Evolutionary conservation across 2,888 invertebrate genomes (phyloP).

Genomic region (Lasioglossum marginatum): DNA sequence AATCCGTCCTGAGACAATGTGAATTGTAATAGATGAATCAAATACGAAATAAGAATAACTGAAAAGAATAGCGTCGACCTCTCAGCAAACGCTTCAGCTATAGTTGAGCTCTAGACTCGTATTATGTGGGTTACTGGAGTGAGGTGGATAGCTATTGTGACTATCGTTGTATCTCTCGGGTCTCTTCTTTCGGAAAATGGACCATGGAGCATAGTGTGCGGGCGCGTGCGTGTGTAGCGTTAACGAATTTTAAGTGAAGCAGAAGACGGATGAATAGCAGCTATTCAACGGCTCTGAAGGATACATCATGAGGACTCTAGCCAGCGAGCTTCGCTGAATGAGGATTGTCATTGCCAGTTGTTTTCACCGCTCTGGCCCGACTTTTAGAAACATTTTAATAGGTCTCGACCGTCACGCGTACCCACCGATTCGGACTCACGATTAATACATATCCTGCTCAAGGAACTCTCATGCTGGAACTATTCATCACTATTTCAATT

Average conservation of each 20-base stretch:
- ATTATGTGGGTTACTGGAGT: constrained; percentile 4
- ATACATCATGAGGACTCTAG: not conserved
- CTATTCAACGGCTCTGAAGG: constrained; percentile 6
- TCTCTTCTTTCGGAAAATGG: not conserved
- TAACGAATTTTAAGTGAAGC: constrained; percentile 12
- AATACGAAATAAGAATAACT: too few relatives aligned
- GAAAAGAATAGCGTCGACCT: not conserved
- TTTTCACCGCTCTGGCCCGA: not conserved
- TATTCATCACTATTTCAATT: too few relatives aligned
- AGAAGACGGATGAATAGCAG: not conserved
- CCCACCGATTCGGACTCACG: not conserved
- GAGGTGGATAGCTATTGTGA: constrained; percentile 2
- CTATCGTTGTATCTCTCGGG: not conserved
- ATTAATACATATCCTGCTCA: not conserved
- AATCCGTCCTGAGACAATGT: too few relatives aligned
- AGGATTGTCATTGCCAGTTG: constrained; percentile 4
- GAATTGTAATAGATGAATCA: too few relatives aligned
- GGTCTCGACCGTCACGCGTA: not conserved
- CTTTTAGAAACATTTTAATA: constrained; percentile 1
- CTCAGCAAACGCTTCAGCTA: not conserved
- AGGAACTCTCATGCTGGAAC: not conserved
- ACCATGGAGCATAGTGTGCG: not conserved
- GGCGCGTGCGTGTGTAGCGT: not conserved
- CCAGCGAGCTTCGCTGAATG: not conserved
- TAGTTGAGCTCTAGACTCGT: too few relatives aligned